Evolutionary conservation across 2,113 vertebrate genomes (phyloP).

Genomic region (Pygoscelis antarcticus): DNA sequence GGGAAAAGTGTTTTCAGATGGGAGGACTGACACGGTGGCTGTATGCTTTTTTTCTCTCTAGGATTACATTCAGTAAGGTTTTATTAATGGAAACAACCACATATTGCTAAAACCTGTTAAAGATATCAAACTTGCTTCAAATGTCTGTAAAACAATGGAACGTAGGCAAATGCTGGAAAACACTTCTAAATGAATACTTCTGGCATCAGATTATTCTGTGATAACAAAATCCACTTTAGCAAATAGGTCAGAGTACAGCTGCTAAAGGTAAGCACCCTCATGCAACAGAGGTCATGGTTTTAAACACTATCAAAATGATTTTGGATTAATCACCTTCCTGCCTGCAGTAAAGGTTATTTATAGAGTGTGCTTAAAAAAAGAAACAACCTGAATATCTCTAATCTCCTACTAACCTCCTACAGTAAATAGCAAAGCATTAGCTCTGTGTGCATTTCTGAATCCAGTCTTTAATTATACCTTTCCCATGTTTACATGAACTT

Average conservation of each 20-base stretch:
- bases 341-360: conserved; percentile 44
- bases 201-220: not conserved
- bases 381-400: conserved; percentile 6
- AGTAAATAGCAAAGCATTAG: conserved; percentile 12
- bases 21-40: not conserved
- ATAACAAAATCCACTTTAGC: not conserved
- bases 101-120: conserved; percentile 2
- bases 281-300: not conserved
- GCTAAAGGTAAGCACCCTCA: not conserved
- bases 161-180: not conserved
- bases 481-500: conserved; percentile 77
- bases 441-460: conserved; percentile 5
- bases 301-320: not conserved
- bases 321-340: conserved; percentile 58
- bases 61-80: not conserved
- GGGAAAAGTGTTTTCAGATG: not conserved
- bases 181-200: not conserved
- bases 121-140: not conserved
- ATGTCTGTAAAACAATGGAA: conserved; percentile 20
- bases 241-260: conserved; percentile 27
- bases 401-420: conserved; percentile 23
- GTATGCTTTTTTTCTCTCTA: not conserved
- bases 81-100: not conserved
- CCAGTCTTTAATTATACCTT: conserved; percentile 67
- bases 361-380: conserved; percentile 17